Evolutionary conservation across 2,888 invertebrate species (phyloP).

Genomic region (Balanococcus diminutus): DNA sequence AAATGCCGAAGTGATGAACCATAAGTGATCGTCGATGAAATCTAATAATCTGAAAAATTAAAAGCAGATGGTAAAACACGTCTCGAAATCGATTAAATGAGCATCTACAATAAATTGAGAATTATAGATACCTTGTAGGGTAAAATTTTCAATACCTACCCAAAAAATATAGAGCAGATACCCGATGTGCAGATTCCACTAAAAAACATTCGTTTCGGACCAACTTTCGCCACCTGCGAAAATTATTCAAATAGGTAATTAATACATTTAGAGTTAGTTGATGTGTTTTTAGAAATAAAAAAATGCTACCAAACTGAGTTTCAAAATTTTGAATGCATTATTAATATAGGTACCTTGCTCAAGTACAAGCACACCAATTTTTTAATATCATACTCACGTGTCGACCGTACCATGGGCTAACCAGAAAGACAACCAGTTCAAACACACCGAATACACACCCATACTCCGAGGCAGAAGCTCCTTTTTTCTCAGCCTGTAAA

Average conservation of each 20-base stretch:
- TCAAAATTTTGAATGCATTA: background rate
- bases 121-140: background rate
- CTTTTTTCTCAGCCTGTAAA: slow-evolving; percentile 85
- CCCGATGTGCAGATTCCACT: slow-evolving; percentile 83
- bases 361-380: no score
- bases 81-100: background rate
- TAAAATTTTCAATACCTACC: slow-evolving; percentile 65
- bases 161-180: slow-evolving; percentile 80
- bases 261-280: background rate
- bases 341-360: no score
- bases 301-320: background rate
- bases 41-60: slow-evolving; percentile 69
- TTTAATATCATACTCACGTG: slow-evolving; percentile 65
- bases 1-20: slow-evolving; percentile 80
- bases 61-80: background rate
- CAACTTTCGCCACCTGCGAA: slow-evolving; percentile 72
- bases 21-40: slow-evolving; percentile 71
- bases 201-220: slow-evolving; percentile 81
- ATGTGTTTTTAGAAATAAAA: background rate
- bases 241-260: background rate
- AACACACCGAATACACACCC: slow-evolving; percentile 87
- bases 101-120: background rate
- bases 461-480: slow-evolving; percentile 80
- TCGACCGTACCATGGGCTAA: slow-evolving; percentile 83
- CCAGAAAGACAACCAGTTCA: slow-evolving; percentile 80